These are phyloP conservation scores for Hydroisotoma schaefferi DNA, from an alignment of 2,888 invertebrate genomes.

Conservation along the genomic window DNA sequence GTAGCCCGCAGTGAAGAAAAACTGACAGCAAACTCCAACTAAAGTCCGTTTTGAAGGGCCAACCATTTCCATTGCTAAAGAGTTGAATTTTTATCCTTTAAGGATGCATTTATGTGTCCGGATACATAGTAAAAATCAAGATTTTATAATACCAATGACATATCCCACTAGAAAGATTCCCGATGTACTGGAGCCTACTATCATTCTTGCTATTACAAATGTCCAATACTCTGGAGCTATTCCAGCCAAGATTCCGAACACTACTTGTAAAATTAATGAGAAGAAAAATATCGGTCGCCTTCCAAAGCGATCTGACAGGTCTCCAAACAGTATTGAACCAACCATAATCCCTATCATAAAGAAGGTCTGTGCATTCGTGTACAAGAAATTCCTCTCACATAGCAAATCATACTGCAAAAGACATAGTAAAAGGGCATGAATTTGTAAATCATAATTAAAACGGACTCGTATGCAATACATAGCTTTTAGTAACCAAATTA, in stretches of 20 bases:
- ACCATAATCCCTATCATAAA: constrained; percentile 71
- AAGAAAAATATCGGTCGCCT: constrained; percentile 69
- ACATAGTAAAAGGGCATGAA: too few relatives aligned
- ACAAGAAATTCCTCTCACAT: constrained; percentile 62
- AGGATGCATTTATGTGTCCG: background rate
- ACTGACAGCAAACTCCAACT: constrained; percentile 69
- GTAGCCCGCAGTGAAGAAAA: constrained; percentile 71
- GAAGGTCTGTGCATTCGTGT: constrained; percentile 64
- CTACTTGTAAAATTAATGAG: constrained; percentile 66
- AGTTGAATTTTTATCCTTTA: background rate
- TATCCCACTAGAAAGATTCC: constrained; percentile 75
- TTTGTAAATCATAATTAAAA: too few relatives aligned
- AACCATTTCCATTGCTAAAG: constrained; percentile 56
- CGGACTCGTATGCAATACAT: too few relatives aligned
- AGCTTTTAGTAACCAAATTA: constrained; percentile 49
- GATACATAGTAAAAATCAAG: background rate
- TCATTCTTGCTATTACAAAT: constrained; percentile 63
- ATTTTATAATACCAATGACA: constrained; percentile 64
- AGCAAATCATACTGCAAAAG: constrained; percentile 64
- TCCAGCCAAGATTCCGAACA: constrained; percentile 65
- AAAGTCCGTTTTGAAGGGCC: constrained; percentile 65
- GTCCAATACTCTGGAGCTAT: constrained; percentile 66
- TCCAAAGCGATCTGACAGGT: constrained; percentile 67
- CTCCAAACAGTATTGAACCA: constrained; percentile 69
- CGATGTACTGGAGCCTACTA: constrained; percentile 70